Evolutionary conservation across 92 coral and sea anemone species (phyloP), one percentile per base, ranked within the genome.

Genomic region (Zoanthus sansibaricus): DNA sequence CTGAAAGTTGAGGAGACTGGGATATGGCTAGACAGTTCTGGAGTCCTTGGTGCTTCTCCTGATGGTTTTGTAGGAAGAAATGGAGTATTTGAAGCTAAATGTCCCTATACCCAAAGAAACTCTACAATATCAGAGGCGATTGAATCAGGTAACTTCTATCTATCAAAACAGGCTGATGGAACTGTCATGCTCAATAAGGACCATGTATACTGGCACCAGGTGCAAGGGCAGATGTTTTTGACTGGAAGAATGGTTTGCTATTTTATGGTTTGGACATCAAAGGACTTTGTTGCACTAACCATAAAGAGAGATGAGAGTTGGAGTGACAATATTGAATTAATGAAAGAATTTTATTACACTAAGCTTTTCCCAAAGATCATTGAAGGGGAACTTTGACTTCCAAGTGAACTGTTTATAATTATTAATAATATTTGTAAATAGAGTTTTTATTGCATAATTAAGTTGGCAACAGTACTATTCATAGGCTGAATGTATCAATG

Each of bases 41-140:
- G 93, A 5, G 83, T 90, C 30, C 86, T 89, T 32, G 92, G 92
- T 8, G 92, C 92, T 7, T 83, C 86, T 11, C 92, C 89, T 84
- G 92, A 86, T 86, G 92, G 92, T 21, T 74, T 89, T 37, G 75
- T 89, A 12, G 92, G 86, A 18, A 79, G 87, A 17, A 67, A 90
- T 33, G 52, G 72, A 51, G 92, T 90, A 45, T 55, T 86, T 14
- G 92, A 90, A 52, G 92, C 76, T 54, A 90, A 90, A 61, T 90
- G 92, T 72, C 90, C 92, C 21, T 90, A 86, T 78, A 78, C 90
- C 45, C 59, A 68, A 64, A 64, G 83, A 79, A 56, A 89, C 20
- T 9, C 49, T 7, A 51, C 86, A 3, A 79, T 91, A 42, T 75
- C 86, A 48, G 92, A 91, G 72, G 94, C 89, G 51, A 31, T 88